Evolutionary conservation across 1,140 invertebrate species (phyloP).

Genomic region (Whitmania pigra): DNA sequence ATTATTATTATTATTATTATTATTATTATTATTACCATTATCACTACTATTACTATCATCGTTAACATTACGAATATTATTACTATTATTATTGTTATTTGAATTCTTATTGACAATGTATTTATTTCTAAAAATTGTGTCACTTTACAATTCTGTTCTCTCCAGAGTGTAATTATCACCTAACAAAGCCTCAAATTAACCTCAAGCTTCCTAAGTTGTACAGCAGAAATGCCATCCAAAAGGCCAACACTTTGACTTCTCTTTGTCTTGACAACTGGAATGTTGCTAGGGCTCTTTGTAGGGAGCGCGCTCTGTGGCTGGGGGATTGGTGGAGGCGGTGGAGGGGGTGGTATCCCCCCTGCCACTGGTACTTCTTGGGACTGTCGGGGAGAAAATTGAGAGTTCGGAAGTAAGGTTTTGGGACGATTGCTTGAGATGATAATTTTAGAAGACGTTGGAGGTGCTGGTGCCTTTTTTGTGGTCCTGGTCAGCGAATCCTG

Average conservation of each 20-base stretch:
- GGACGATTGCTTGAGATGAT: neutral
- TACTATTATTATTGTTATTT: no score
- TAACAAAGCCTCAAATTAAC: no score
- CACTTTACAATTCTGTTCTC: no score
- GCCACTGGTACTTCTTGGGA: neutral
- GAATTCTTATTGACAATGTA: no score
- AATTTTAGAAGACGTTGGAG: neutral
- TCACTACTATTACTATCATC: no score
- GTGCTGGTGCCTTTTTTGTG: neutral
- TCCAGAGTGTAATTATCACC: no score
- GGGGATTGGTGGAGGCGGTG: neutral
- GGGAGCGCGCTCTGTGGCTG: neutral
- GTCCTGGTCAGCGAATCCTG: neutral
- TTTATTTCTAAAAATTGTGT: no score
- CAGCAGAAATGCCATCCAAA: neutral
- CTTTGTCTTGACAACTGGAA: neutral
- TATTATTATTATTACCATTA: no score
- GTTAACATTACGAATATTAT: no score
- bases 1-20: no score
- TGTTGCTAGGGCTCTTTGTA: neutral
- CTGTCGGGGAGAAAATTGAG: neutral
- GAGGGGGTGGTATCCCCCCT: neutral
- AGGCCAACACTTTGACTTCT: slow-evolving; percentile 8
- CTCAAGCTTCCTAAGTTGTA: neutral
- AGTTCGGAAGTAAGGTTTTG: slow-evolving; percentile 1